These are phyloP conservation scores for Drosophila mercatorum DNA, from an alignment of 2,888 invertebrate species.

Conservation along the genomic window DNA sequence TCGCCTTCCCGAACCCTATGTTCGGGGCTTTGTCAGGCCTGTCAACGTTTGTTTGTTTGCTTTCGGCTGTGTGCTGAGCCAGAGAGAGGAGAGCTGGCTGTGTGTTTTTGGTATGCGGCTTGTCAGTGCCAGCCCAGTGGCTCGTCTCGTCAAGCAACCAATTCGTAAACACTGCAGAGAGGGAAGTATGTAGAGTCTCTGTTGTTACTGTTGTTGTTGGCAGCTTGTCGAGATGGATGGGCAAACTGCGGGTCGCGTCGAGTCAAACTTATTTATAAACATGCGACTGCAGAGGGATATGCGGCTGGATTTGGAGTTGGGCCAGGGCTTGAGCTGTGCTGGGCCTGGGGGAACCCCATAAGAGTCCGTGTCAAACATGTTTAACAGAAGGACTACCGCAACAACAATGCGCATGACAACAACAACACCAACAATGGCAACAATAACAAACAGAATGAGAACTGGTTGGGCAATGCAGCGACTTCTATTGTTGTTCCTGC, in stretches of 20 bases:
- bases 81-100: slow-evolving; percentile 22
- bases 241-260: slow-evolving; percentile 63
- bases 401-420: slow-evolving; percentile 57
- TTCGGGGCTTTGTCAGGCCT: slow-evolving; percentile 39
- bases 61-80: slow-evolving; percentile 39
- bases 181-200: slow-evolving; percentile 1
- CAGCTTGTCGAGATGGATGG: slow-evolving; percentile 43
- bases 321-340: background rate
- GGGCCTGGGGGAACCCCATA: slow-evolving; percentile 61
- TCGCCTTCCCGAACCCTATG: background rate
- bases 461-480: slow-evolving; percentile 46
- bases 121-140: slow-evolving; percentile 72
- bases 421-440: slow-evolving; percentile 44
- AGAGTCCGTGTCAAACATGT: slow-evolving; percentile 75
- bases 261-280: slow-evolving; percentile 66
- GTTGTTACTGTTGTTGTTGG: slow-evolving; percentile 29
- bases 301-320: slow-evolving; percentile 6
- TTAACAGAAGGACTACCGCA: slow-evolving; percentile 73
- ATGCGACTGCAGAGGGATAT: slow-evolving; percentile 36
- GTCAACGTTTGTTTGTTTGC: slow-evolving; percentile 49
- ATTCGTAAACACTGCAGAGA: background rate
- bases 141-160: slow-evolving; percentile 40
- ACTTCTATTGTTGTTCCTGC: slow-evolving; percentile 15
- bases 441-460: slow-evolving; percentile 60
- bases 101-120: slow-evolving; percentile 56